These are phyloP conservation scores for Helicolenus hilgendorfi DNA, from an alignment of 2,797 vertebrate genomes.

Conservation along the genomic window DNA sequence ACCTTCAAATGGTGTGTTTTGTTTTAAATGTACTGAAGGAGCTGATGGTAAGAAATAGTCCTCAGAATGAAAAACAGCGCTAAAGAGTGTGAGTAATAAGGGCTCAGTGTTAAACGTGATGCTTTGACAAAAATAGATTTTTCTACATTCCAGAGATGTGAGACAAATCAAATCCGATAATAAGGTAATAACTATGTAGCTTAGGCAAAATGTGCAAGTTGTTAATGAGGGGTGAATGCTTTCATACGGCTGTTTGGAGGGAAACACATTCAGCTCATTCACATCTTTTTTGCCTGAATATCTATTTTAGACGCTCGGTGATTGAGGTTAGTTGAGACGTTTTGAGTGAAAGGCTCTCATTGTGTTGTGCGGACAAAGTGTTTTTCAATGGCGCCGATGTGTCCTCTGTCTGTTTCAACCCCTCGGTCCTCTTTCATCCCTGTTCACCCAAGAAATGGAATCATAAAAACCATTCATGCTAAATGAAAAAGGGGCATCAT, in stretches of 20 bases:
- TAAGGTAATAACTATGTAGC: slow-evolving; percentile 59
- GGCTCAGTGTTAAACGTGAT: slow-evolving; percentile 26
- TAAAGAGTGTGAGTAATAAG: slow-evolving; percentile 32
- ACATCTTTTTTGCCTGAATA: slow-evolving; percentile 16
- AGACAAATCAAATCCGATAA: slow-evolving; percentile 63
- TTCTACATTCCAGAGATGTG: slow-evolving; percentile 21
- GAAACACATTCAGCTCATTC: slow-evolving; percentile 39
- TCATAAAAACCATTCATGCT: slow-evolving; percentile 89
- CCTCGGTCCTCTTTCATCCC: slow-evolving; percentile 74
- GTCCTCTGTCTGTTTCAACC: slow-evolving; percentile 73
- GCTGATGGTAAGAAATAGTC: neutral
- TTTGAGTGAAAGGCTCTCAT: slow-evolving; percentile 29
- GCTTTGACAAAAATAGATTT: slow-evolving; percentile 28
- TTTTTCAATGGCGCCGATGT: slow-evolving; percentile 47
- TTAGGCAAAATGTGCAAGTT: slow-evolving; percentile 72
- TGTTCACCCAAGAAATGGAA: slow-evolving; percentile 88
- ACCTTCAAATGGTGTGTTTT: neutral
- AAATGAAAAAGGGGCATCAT: slow-evolving; percentile 90
- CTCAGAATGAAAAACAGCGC: neutral
- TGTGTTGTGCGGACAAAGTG: slow-evolving; percentile 33
- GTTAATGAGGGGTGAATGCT: slow-evolving; percentile 66
- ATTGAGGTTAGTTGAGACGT: neutral
- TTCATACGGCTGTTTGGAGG: slow-evolving; percentile 11
- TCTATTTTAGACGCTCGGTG: slow-evolving; percentile 26
- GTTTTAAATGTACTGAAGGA: neutral